Conservation (phyloP, 2,113 vertebrate genomes). For the Myotis yumanensis region DNA sequence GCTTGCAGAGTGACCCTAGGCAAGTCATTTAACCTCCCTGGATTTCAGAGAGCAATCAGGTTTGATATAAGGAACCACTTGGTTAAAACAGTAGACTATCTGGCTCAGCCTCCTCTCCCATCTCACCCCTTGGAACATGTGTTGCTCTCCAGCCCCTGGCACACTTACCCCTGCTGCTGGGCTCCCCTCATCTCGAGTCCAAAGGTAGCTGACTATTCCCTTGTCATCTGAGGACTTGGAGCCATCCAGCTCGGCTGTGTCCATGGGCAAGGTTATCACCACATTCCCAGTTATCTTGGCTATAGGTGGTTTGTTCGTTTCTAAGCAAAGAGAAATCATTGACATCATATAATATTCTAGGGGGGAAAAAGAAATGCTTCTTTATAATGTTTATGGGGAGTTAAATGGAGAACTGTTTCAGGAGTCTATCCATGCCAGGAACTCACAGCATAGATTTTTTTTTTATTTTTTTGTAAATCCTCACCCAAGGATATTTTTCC, state of each 20-base stretch:
- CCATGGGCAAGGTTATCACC: constrained; percentile 88
- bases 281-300: constrained; percentile 90
- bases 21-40: neutral
- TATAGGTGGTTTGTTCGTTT: constrained; percentile 91
- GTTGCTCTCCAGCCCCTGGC: neutral
- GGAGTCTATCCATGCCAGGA: neutral
- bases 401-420: neutral
- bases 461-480: no score
- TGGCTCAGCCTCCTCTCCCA: neutral
- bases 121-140: neutral
- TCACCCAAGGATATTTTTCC: no score
- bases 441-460: no score
- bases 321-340: constrained; percentile 81
- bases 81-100: neutral
- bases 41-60: neutral
- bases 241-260: constrained; percentile 91
- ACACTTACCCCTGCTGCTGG: constrained; percentile 95
- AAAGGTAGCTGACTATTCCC: constrained; percentile 91
- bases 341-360: constrained; percentile 14
- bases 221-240: constrained; percentile 95
- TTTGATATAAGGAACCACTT: neutral
- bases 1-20: neutral
- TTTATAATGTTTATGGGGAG: neutral
- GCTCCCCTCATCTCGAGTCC: constrained; percentile 93
- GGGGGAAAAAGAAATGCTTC: neutral